Percentiles rank a stretch among this genome's conserved stretches.
Evolutionary conservation across 2,797 vertebrate species (phyloP).

Genomic region (Limosa lapponica): DNA sequence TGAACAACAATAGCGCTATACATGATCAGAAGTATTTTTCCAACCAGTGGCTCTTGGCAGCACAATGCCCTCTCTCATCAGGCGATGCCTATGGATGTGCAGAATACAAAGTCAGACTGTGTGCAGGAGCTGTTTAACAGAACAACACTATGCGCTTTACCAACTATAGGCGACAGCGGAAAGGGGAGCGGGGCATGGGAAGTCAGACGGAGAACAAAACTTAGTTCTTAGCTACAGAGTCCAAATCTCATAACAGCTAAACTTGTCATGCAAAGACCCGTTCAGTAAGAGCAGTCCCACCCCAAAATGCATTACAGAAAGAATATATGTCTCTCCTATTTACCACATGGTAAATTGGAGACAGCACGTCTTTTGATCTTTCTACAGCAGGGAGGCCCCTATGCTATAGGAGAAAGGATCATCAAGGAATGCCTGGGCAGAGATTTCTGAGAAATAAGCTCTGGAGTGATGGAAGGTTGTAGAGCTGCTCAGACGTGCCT

Average conservation of each 20-base stretch:
- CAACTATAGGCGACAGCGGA: not conserved
- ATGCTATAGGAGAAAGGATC: not conserved
- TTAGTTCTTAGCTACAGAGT: conserved; percentile 26
- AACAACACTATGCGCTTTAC: conserved; percentile 24
- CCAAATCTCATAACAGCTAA: not conserved
- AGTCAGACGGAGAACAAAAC: conserved; percentile 36
- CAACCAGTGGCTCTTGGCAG: conserved; percentile 32
- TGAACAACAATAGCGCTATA: conserved; percentile 47
- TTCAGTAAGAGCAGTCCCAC: not conserved
- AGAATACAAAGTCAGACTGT: conserved; percentile 72
- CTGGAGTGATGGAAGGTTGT: not conserved
- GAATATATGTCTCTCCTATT: not conserved
- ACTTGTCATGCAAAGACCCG: not conserved
- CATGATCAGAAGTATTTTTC: conserved; percentile 48
- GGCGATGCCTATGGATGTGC: not conserved
- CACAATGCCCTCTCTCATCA: conserved; percentile 76
- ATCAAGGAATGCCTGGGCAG: not conserved
- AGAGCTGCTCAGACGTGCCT: not conserved
- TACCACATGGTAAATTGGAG: not conserved
- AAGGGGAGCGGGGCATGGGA: not conserved
- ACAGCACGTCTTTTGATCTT: not conserved
- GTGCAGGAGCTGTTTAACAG: conserved; percentile 57
- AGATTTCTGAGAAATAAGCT: not conserved
- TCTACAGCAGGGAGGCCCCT: not conserved
- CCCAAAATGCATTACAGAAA: not conserved